Evolutionary conservation across 2,888 invertebrate genomes (phyloP).

Genomic region (Lacanobia oleracea): DNA sequence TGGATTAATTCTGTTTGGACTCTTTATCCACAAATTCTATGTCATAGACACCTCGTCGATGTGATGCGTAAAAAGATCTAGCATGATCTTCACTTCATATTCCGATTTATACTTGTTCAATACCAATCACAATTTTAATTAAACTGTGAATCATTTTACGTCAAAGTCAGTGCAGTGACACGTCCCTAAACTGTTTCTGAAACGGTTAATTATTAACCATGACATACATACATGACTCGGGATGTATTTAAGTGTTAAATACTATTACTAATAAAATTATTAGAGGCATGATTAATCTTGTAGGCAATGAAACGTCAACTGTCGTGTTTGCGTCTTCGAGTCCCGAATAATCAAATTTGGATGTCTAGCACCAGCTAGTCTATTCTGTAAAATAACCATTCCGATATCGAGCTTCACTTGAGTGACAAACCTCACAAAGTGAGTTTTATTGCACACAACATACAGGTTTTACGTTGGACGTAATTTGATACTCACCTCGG

Average conservation of each 20-base stretch:
- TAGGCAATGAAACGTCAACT: background rate
- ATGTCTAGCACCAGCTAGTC: background rate
- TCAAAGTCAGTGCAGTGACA: conserved; percentile 7
- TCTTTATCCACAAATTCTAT: too few species aligned
- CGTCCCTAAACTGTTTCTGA: conserved; percentile 13
- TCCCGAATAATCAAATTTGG: background rate
- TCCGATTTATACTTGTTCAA: background rate
- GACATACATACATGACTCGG: background rate
- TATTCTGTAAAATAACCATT: too few species aligned
- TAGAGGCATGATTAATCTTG: background rate
- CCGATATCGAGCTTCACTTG: too few species aligned
- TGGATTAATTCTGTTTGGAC: too few species aligned
- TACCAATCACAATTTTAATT: conserved; percentile 25
- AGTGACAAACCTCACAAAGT: too few species aligned
- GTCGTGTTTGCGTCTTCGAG: background rate
- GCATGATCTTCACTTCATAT: background rate
- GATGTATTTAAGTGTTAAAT: background rate
- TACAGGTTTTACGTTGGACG: too few species aligned
- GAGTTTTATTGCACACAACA: too few species aligned
- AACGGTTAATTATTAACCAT: conserved; percentile 18
- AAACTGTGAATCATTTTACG: conserved; percentile 3
- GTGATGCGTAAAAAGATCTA: background rate
- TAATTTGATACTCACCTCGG: too few species aligned
- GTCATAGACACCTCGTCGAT: too few species aligned
- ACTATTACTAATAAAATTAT: conserved; percentile 3